These are phyloP conservation scores for Agrotis clavis DNA, from an alignment of 2,888 invertebrate species.

Conservation along the genomic window DNA sequence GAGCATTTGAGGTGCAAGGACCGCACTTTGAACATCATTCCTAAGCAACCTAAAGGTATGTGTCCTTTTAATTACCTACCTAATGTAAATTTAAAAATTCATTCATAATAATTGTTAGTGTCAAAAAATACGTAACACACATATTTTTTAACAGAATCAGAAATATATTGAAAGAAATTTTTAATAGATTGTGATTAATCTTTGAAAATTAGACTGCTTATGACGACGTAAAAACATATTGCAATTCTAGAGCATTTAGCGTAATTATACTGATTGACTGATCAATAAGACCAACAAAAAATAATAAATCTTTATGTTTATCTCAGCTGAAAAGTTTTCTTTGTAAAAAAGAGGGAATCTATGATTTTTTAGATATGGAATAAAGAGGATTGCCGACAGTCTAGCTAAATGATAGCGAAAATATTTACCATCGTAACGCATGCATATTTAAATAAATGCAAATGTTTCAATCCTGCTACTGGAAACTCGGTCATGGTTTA, in stretches of 20 bases:
- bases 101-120: background rate
- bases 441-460: background rate
- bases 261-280: background rate
- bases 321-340: too few species aligned
- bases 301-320: too few species aligned
- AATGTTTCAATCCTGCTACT: background rate
- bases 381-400: background rate
- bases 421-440: background rate
- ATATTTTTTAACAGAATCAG: background rate
- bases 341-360: too few species aligned
- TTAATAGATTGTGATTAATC: background rate
- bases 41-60: conserved; percentile 94
- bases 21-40: conserved; percentile 96
- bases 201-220: background rate
- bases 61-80: conserved; percentile 10
- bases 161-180: background rate
- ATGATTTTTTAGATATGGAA: background rate
- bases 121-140: background rate
- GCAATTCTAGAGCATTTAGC: background rate
- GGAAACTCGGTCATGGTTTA: conserved; percentile 45
- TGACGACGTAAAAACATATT: background rate
- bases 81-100: background rate
- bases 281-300: too few species aligned
- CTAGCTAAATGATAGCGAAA: background rate
- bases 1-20: conserved; percentile 97